Conservation (phyloP, 1,140 invertebrate species). For the Drosophila guanche region DNA sequence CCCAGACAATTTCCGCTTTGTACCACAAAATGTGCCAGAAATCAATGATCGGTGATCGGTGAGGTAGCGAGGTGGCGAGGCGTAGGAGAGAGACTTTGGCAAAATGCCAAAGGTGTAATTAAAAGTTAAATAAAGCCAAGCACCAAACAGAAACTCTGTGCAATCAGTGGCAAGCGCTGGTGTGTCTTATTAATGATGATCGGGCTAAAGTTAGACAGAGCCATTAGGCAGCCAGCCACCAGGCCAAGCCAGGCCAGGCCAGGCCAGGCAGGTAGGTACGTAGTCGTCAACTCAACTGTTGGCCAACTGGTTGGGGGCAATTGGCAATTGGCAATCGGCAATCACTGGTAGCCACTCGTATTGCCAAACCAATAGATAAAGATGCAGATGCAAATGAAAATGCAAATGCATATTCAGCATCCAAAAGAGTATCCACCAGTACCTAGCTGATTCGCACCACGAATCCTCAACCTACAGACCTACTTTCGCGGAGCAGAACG, state of each 20-base stretch:
- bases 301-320: constrained; percentile 69
- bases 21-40: constrained; percentile 25
- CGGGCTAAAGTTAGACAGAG: constrained; percentile 50
- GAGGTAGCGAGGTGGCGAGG: not conserved
- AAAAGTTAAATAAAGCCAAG: constrained; percentile 61
- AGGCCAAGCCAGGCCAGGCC: constrained; percentile 38
- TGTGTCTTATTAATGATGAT: constrained; percentile 75
- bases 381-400: constrained; percentile 17
- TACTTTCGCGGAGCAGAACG: constrained; percentile 63
- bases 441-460: constrained; percentile 16
- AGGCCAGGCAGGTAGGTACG: too few relatives aligned
- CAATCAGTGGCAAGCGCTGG: constrained; percentile 30
- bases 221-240: constrained; percentile 54
- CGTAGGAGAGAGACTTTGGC: constrained; percentile 20
- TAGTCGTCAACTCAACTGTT: too few relatives aligned
- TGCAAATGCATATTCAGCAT: not conserved
- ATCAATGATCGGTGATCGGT: not conserved
- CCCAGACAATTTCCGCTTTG: constrained; percentile 47
- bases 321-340: constrained; percentile 48
- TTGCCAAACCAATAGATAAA: constrained; percentile 62
- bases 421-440: not conserved
- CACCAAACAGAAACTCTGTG: constrained; percentile 19
- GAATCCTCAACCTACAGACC: constrained; percentile 69
- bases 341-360: constrained; percentile 36
- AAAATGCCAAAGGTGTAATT: constrained; percentile 81